A percentile compares a stretch with the other conserved stretches of the same genome.
phyloP scores from a whole-genome alignment of 2,113 vertebrate genomes.

The Aramus guarauna region DNA sequence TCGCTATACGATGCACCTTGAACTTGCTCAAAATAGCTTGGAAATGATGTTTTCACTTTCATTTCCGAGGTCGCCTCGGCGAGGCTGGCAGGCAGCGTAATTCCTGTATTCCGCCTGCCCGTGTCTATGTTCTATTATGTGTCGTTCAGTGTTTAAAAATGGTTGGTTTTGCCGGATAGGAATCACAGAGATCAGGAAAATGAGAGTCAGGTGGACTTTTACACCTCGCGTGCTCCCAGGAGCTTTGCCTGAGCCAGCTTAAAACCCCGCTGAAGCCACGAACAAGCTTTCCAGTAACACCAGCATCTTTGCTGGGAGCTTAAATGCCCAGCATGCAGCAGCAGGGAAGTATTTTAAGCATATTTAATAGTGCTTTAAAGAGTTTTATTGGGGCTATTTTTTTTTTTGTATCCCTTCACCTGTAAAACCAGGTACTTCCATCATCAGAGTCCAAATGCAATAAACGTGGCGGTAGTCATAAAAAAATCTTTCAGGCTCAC shows the following conservation, averaged over 20 bases:
- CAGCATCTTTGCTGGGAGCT: not conserved
- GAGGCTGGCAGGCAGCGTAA: not conserved
- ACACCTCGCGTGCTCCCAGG: not conserved
- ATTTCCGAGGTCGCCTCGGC: accelerated
- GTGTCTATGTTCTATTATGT: not conserved
- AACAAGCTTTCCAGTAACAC: not conserved
- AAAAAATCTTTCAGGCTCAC: not conserved
- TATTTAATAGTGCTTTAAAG: not conserved
- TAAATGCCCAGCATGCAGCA: accelerated
- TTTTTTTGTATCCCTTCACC: not conserved
- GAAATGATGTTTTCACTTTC: not conserved
- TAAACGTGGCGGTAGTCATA: not conserved
- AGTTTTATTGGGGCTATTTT: not conserved
- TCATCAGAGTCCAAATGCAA: not conserved
- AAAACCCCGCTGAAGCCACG: not conserved
- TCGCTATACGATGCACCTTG: accelerated
- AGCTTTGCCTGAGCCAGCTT: not conserved
- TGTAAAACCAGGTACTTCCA: slow-evolving; percentile 8
- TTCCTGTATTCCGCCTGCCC: not conserved
- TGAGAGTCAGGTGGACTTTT: not conserved
- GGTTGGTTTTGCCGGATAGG: not conserved
- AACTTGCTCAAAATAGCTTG: not conserved
- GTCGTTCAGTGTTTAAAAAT: not conserved
- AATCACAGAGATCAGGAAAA: not conserved
- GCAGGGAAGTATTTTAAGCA: not conserved